Percentiles rank a stretch among this genome's conserved stretches.
phyloP scores from a whole-genome alignment of 2,888 invertebrate genomes.

The Drosophila picticornis region DNA sequence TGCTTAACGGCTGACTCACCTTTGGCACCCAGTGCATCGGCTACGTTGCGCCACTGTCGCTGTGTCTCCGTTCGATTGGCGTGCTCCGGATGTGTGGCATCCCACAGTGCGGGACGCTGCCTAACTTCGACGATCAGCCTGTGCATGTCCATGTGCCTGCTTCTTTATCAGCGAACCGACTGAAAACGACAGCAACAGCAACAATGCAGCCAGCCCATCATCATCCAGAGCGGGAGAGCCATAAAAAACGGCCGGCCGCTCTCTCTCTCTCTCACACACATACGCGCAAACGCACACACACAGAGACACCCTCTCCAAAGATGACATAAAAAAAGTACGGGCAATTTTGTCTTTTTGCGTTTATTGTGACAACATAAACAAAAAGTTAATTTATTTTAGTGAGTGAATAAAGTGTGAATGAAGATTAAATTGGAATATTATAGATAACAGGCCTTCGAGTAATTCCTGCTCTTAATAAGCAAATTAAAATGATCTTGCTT shows the following conservation, averaged over 20 bases:
- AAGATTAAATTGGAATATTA: background rate
- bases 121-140: conserved; percentile 77
- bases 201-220: conserved; percentile 28
- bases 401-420: background rate
- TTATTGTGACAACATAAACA: background rate
- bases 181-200: conserved; percentile 58
- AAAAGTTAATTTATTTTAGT: background rate
- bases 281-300: background rate
- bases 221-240: conserved; percentile 16
- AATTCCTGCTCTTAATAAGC: background rate
- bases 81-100: conserved; percentile 70
- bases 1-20: conserved; percentile 60
- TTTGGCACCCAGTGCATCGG: conserved; percentile 58
- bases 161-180: conserved; percentile 79
- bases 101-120: conserved; percentile 77
- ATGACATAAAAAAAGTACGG: background rate
- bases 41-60: conserved; percentile 69
- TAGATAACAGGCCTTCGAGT: background rate
- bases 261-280: conserved; percentile 1
- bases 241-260: conserved; percentile 29
- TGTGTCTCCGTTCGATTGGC: conserved; percentile 67
- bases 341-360: background rate
- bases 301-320: conserved; percentile 5
- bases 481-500: background rate
- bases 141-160: conserved; percentile 75